phyloP scores from a whole-genome alignment of 1,140 invertebrate genomes.

The Camponotus vicinus region DNA sequence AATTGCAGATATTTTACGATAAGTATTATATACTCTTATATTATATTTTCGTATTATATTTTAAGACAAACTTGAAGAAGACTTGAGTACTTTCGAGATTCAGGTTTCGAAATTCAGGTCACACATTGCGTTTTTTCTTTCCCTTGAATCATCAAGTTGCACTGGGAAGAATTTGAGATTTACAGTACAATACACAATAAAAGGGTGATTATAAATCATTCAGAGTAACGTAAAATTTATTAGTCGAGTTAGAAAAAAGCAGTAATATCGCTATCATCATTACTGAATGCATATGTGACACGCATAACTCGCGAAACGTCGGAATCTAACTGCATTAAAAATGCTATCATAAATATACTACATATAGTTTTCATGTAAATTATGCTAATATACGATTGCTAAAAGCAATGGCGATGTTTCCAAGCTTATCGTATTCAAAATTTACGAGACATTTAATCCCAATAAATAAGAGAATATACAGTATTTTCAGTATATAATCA shows the following conservation, averaged over 20 bases:
- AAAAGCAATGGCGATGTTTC: not conserved
- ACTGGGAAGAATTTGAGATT: slow-evolving; percentile 59
- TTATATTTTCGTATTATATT: slow-evolving; percentile 2
- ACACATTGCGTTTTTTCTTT: not conserved
- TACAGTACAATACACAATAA: slow-evolving; percentile 54
- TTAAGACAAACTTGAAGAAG: not conserved
- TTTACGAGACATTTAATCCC: not conserved
- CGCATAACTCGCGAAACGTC: slow-evolving; percentile 15
- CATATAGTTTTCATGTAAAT: not conserved
- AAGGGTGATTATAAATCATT: slow-evolving; percentile 53
- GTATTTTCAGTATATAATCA: not conserved
- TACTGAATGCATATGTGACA: slow-evolving; percentile 5
- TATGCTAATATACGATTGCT: not conserved
- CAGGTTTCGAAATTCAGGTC: not conserved
- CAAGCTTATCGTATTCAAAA: slow-evolving; percentile 20
- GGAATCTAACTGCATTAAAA: slow-evolving; percentile 5
- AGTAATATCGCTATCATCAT: not conserved
- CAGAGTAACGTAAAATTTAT: slow-evolving; percentile 63
- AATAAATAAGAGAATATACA: not conserved
- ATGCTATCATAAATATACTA: not conserved
- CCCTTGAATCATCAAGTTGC: not conserved
- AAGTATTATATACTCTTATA: not conserved
- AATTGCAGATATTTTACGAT: not conserved
- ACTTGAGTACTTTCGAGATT: not conserved
- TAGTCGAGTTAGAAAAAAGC: slow-evolving; percentile 9